Evolutionary conservation across 1,140 invertebrate genomes (phyloP), one percentile per base, ranked within the genome.

Genomic region (Polyergus mexicanus): DNA sequence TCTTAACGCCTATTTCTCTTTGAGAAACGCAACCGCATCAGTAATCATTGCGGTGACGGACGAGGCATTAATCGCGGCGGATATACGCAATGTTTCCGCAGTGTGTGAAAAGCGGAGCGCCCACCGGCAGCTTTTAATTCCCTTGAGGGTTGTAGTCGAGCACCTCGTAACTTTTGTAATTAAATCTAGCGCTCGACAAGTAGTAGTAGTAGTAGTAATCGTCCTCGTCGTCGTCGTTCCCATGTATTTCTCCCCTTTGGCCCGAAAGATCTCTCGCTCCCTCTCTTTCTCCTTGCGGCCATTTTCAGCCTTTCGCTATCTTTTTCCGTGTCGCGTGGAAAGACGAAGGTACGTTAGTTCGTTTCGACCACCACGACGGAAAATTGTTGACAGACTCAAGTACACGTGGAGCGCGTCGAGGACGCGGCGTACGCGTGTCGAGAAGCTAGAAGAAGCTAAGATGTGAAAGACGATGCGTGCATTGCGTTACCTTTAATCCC

Each of bases 121-220:
- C 68, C 54, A 60, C 68, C 54, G 66, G 78, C 69, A 81, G 78
- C 78, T 74, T 84, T 84, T 84, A 84, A 84, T 74, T 84, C 80
- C 85, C 62, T 81, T 41, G 76, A 83, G 85, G 85, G 69, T 74
- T 86, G 85, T 71, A 83, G 68, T 74, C 78, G 78, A 83, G 78
- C 78, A 83, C 77, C 88, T 86, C 86, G 76, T 87, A 92, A 92
- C 91, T 92, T 92, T 91, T 85, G 88, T 91, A 92, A 92, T 92
- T 92, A 92, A 92, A 92, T 92, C 84, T 90, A 84, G 41, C 65
- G 56, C 83, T 66, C 75, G 69, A 66, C 77, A 2, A 44, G 41
- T 44, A 44, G 41, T 41, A 38, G 44, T 51, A 6, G 16, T 51
- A 51, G 16, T 47, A 28, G 38, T 38, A 0, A 32, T 63, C 71